Percentiles rank a stretch among this genome's conserved stretches.
These are phyloP conservation scores for Myiothlypis coronata DNA, from an alignment of 2,797 vertebrate genomes.

Conservation along the genomic window DNA sequence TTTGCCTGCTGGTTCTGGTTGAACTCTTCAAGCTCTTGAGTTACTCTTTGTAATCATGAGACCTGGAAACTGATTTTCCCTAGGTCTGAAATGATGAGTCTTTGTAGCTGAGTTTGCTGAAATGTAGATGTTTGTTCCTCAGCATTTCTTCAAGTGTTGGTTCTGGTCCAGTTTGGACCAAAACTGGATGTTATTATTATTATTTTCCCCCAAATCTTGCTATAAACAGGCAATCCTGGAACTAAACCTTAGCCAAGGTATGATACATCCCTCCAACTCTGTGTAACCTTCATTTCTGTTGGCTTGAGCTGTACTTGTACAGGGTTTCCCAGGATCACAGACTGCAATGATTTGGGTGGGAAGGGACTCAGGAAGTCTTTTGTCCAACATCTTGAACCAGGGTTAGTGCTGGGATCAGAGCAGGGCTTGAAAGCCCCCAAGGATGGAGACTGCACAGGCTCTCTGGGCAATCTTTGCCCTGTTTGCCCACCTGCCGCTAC, in stretches of 20 bases:
- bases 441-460: background rate
- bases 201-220: background rate
- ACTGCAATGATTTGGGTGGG: background rate
- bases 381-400: background rate
- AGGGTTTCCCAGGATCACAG: background rate
- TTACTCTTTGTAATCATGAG: background rate
- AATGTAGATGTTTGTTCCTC: background rate
- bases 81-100: background rate
- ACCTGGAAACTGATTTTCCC: background rate
- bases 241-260: background rate
- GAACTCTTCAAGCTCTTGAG: constrained; percentile 11
- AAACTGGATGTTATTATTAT: background rate
- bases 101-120: constrained; percentile 34
- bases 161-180: constrained; percentile 9
- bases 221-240: background rate
- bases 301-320: background rate
- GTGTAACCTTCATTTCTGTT: background rate
- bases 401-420: background rate
- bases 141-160: background rate
- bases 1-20: constrained; percentile 37
- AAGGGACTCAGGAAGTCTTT: background rate
- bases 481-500: background rate
- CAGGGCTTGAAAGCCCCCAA: background rate
- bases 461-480: background rate
- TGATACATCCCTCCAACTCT: background rate